Base-by-base conservation (phyloP, 2,888 invertebrate species). In the Dorcus hopei region DNA sequence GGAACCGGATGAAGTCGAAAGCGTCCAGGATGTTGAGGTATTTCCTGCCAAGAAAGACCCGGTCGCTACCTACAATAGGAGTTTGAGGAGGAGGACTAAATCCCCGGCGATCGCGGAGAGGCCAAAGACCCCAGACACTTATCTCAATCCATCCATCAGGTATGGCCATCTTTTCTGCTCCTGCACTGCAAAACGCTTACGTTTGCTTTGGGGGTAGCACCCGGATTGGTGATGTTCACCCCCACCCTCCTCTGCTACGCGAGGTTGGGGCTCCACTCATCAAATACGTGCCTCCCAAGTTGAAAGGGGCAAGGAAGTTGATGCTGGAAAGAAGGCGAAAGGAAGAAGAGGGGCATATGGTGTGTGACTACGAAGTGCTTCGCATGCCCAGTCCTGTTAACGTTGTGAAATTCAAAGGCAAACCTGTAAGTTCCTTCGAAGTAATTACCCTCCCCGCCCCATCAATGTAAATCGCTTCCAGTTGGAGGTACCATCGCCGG, bases 401-500 rank as follows among this genome's bases (percentile, higher is more conserved):
- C 14, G 58, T 63, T 6, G 50, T 65, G 5, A 61, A 67, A 42
- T 1, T 42, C 42, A 8, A 42, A 7, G 42, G 26, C 26, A 42
- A 42, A 11, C 42, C 11, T 9, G 11, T 42, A 8, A 42, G 14
- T 42, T 42, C n/a, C 41, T 41, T 41, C n/a, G 2, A 41, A 41
- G 4, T 1, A 11, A 3, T 5, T 41, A 1, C 4, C 4, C 9
- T 47, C 54, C 43, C 9, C 39, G 11, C 23, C 51, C 38, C 49
- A 43, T 19, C 19, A 54, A 45, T 23, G 42, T 42, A 23, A 49
- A 52, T 56, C 11, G 16, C 42, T 58, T 58, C 7, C 47, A 77
- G 77, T 58, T 76, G 3, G 62, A 69, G 57, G 64, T 74, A 33
- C 70, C 73, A n/a, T 77, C 77, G 4, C 76, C 77, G 0, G 73